Base-by-base conservation (phyloP, 2,113 vertebrate genomes). In the Lampris megalopsis region DNA sequence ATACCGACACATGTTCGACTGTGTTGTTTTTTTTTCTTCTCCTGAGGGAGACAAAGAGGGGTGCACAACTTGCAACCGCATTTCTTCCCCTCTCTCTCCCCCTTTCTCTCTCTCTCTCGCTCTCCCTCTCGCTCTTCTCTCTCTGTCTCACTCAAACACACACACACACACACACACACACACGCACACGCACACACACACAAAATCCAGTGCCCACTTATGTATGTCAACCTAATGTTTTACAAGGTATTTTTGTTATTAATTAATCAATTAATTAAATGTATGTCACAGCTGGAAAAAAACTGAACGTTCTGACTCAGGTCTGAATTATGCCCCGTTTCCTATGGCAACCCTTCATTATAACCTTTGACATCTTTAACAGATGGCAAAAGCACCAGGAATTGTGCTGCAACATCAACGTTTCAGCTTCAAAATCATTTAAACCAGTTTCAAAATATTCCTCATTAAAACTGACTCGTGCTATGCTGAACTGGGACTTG, bases 31-130 rank as follows among this genome's bases (percentile, higher is more conserved):
- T 53, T 76, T 59, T 59, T 36, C 66, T 68, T 24, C 24, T 24
- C 24, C 36, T 50, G 65, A 62, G 71, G 53, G 9, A 45, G 42
- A 61, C 49, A 56, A 64, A 53, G 71, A 72, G 53, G 68, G 66
- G 56, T 1, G 37, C 24, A 38, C 36, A 56, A 62, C 10, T 68
- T 73, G 24, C 63, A 63, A 36, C 50, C 8, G 60, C 52, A 57
- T 65, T 61, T 58, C 24, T 24, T 24, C 24, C 24, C 24, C 24
- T 24, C 24, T 24, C 24, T 24, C 24, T 24, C 24, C 24, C 24
- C 24, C 24, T 24, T 24, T 24, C 24, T 24, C 24, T 24, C 24
- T 24, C 24, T 24, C 24, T 24, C 24, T 24, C 24, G 24, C 24
- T 24, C 24, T 24, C 24, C 24, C 24, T 24, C 24, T 24, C 24